These are phyloP conservation scores for Thalassoma bifasciatum DNA, from an alignment of 2,113 vertebrate genomes.

Conservation along the genomic window DNA sequence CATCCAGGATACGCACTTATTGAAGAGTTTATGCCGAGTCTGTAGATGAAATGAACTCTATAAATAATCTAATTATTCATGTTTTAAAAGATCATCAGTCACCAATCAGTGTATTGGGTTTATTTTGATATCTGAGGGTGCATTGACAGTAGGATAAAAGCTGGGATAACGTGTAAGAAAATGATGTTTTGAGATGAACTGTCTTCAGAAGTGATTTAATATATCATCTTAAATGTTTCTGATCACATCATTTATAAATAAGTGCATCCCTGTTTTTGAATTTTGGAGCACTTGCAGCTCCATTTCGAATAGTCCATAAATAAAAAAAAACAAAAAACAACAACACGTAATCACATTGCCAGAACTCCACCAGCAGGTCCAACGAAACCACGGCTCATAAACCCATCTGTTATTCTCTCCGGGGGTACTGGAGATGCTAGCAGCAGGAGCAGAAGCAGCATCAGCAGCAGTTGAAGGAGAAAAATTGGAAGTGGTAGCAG, in stretches of 20 bases:
- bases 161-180: not conserved
- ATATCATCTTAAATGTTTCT: not conserved
- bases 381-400: slow-evolving; percentile 60
- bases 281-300: slow-evolving; percentile 2
- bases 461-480: slow-evolving; percentile 27
- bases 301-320: slow-evolving; percentile 30
- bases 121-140: not conserved
- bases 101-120: not conserved
- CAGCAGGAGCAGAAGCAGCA: slow-evolving; percentile 33
- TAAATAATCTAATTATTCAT: not conserved
- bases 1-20: slow-evolving; percentile 12
- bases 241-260: not conserved
- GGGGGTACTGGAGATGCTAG: slow-evolving; percentile 69
- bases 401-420: slow-evolving; percentile 70
- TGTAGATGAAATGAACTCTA: slow-evolving; percentile 10
- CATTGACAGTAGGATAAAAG: not conserved
- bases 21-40: slow-evolving; percentile 1
- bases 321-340: slow-evolving; percentile 16
- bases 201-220: not conserved
- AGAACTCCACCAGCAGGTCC: slow-evolving; percentile 59
- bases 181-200: not conserved
- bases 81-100: not conserved
- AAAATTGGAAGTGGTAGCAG: slow-evolving; percentile 22
- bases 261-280: not conserved
- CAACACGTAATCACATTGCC: slow-evolving; percentile 38